phyloP scores from a whole-genome alignment of 1,140 invertebrate genomes.

The Hycleus cichorii region DNA sequence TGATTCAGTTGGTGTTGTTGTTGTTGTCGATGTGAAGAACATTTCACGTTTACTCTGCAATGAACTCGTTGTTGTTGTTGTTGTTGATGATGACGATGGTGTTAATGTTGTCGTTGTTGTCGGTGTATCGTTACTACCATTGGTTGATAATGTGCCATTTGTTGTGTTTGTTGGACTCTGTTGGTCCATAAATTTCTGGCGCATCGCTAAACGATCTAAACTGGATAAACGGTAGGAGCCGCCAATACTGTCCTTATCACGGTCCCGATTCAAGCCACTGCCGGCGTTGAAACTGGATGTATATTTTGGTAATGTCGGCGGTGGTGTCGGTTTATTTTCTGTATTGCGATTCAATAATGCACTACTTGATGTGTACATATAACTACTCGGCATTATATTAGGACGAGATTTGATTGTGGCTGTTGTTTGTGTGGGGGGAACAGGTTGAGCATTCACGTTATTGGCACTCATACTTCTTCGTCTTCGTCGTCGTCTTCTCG shows the following conservation, averaged over 20 bases:
- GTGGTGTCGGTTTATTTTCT: slow-evolving; percentile 46
- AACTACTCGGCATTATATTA: slow-evolving; percentile 42
- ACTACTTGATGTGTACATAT: slow-evolving; percentile 41
- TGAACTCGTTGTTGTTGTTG: background rate
- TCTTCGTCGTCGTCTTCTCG: background rate
- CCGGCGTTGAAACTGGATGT: slow-evolving; percentile 52
- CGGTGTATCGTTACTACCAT: slow-evolving; percentile 26
- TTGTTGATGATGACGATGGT: background rate
- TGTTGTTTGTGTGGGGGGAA: slow-evolving; percentile 36
- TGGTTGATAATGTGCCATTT: slow-evolving; percentile 11
- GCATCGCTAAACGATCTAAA: slow-evolving; percentile 55
- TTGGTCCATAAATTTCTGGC: slow-evolving; percentile 56
- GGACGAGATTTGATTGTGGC: slow-evolving; percentile 40
- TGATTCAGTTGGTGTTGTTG: slow-evolving; percentile 11
- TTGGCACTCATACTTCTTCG: slow-evolving; percentile 37
- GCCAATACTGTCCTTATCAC: slow-evolving; percentile 47
- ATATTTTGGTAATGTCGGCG: slow-evolving; percentile 54
- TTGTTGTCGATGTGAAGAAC: slow-evolving; percentile 36
- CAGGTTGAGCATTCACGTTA: slow-evolving; percentile 37
- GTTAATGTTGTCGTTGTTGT: slow-evolving; percentile 6
- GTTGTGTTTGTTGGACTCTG: slow-evolving; percentile 24
- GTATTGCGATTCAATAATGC: slow-evolving; percentile 38
- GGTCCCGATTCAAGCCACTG: slow-evolving; percentile 42
- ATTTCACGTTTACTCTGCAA: slow-evolving; percentile 39
- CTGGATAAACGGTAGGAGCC: slow-evolving; percentile 55